Conservation (phyloP, 2,797 vertebrate species). For the Karalla daura region DNA sequence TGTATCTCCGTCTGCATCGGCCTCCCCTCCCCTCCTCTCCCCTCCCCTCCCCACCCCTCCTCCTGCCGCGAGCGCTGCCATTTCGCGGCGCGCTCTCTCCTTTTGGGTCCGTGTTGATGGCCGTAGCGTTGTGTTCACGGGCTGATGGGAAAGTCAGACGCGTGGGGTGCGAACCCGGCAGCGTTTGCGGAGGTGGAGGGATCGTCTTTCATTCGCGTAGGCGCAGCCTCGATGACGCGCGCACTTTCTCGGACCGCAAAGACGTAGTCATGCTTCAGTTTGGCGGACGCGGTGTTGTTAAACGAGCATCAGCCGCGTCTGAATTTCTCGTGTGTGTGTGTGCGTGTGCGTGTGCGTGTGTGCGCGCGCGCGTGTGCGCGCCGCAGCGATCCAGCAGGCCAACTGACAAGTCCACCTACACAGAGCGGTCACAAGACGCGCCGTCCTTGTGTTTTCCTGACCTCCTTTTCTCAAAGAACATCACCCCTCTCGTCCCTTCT, state of each 20-base stretch:
- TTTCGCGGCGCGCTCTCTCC: background rate
- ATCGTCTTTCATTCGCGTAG: too few species aligned
- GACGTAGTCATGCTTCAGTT: background rate
- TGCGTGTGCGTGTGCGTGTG: too few species aligned
- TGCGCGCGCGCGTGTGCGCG: slow-evolving; percentile 18
- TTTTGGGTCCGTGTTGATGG: background rate
- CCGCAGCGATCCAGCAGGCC: slow-evolving; percentile 42
- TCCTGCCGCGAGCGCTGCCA: background rate
- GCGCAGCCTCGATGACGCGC: too few species aligned
- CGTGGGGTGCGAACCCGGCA: background rate
- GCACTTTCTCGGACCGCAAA: too few species aligned
- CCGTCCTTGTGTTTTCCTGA: slow-evolving; percentile 24
- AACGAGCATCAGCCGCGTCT: too few species aligned
- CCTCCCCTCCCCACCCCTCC: background rate
- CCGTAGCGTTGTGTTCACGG: background rate
- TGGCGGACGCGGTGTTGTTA: too few species aligned
- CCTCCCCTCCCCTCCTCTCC: background rate
- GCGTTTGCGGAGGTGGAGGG: too few species aligned
- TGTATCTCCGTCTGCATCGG: slow-evolving; percentile 14
- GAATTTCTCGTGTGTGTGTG: background rate
- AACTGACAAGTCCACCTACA: slow-evolving; percentile 67
- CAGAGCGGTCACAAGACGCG: slow-evolving; percentile 57
- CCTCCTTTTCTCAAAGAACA: slow-evolving; percentile 24
- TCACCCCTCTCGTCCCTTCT: background rate
- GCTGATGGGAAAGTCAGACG: slow-evolving; percentile 21